phyloP scores from a whole-genome alignment of 2,113 vertebrate species.

The Bostrychus sinensis region DNA sequence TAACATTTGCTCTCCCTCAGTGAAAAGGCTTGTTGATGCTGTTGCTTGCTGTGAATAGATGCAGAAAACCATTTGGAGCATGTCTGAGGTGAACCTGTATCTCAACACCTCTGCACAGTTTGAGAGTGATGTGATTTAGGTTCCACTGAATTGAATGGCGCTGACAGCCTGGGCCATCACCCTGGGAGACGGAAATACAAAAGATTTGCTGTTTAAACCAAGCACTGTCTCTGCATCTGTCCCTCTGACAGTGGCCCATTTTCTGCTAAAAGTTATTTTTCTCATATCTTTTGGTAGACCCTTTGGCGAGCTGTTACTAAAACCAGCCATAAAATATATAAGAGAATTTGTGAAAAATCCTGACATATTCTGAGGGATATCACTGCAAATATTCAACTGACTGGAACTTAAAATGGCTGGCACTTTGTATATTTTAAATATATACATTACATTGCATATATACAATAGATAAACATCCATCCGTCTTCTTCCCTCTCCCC shows the following conservation, averaged over 20 bases:
- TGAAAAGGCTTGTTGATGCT: background rate
- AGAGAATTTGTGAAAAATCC: background rate
- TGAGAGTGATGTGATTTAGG: slow-evolving; percentile 24
- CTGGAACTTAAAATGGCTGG: no score
- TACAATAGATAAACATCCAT: no score
- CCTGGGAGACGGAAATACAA: background rate
- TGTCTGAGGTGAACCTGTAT: background rate
- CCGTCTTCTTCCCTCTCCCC: no score
- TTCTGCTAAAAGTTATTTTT: background rate
- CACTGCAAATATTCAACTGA: background rate
- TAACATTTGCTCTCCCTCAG: background rate
- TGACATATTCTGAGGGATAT: background rate
- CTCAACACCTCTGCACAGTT: slow-evolving; percentile 1
- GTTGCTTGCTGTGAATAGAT: background rate
- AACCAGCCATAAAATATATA: background rate
- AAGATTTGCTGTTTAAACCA: slow-evolving; percentile 23
- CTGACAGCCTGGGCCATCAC: slow-evolving; percentile 28
- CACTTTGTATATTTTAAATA: slow-evolving; percentile 27
- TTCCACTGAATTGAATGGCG: slow-evolving; percentile 43
- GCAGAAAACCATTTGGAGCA: slow-evolving; percentile 5
- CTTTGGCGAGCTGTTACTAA: background rate
- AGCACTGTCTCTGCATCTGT: slow-evolving; percentile 23
- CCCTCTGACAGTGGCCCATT: slow-evolving; percentile 7
- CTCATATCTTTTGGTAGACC: background rate
- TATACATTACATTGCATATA: no score